Percentiles rank a stretch among this genome's conserved stretches.
Evolutionary conservation across 92 coral and sea anemone genomes (phyloP).

Genomic region (Montipora capitata): DNA sequence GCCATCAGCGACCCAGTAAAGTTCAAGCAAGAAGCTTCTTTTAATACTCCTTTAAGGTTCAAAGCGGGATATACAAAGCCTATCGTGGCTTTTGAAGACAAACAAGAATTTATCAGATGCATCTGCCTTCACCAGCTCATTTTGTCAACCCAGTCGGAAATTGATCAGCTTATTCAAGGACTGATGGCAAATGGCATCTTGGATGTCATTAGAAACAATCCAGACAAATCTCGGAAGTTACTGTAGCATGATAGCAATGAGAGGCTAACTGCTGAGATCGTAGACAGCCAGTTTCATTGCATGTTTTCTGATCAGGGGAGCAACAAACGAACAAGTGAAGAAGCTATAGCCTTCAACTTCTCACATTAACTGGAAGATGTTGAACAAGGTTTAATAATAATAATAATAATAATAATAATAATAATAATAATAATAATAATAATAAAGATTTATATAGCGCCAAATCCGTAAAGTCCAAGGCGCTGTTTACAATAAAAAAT

Average conservation of each 20-base stretch:
- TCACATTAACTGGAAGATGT: constrained; percentile 53
- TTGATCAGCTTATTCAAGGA: constrained; percentile 72
- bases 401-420: too few relatives aligned
- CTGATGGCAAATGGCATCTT: constrained; percentile 68
- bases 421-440: too few relatives aligned
- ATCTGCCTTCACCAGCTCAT: constrained; percentile 69
- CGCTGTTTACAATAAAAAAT: too few relatives aligned
- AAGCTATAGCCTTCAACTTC: constrained; percentile 81
- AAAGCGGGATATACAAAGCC: constrained; percentile 71
- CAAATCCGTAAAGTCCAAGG: too few relatives aligned
- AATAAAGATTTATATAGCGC: too few relatives aligned
- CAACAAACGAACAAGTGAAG: constrained; percentile 70
- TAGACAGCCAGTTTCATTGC: constrained; percentile 52
- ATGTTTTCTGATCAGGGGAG: constrained; percentile 37
- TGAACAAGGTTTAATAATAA: too few relatives aligned
- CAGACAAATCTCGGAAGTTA: constrained; percentile 65
- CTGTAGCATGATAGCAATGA: constrained; percentile 56
- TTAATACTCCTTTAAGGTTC: constrained; percentile 65
- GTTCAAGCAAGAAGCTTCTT: constrained; percentile 42
- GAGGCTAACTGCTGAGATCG: constrained; percentile 57
- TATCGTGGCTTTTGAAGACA: constrained; percentile 65
- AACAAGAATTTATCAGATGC: constrained; percentile 67
- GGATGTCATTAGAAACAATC: constrained; percentile 60
- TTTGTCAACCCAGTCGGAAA: constrained; percentile 68
- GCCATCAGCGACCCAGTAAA: not conserved